These are phyloP conservation scores for Vesta saturnalis DNA, from an alignment of 2,888 invertebrate species.

Conservation along the genomic window DNA sequence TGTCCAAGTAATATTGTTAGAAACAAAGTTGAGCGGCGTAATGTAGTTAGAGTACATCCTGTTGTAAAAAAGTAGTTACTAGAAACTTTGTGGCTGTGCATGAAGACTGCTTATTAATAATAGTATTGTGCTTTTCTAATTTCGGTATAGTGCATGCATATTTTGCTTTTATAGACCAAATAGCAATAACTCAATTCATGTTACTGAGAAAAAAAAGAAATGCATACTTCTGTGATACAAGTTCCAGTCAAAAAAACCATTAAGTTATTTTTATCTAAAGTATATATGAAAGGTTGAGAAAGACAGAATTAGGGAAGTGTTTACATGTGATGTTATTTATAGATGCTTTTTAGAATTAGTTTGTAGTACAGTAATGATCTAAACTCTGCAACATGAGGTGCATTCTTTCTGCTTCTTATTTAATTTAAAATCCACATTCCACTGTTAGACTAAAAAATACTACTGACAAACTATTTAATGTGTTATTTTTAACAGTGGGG, in stretches of 20 bases:
- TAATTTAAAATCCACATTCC: conserved; percentile 18
- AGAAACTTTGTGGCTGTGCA: conserved; percentile 11
- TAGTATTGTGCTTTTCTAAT: not conserved
- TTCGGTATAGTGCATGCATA: not conserved
- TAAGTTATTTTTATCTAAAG: not conserved
- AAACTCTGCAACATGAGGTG: conserved; percentile 15
- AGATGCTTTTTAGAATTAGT: conserved; percentile 27
- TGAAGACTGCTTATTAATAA: conserved; percentile 16
- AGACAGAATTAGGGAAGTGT: conserved; percentile 17
- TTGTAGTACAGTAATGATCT: conserved; percentile 19
- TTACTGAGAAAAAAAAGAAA: no score
- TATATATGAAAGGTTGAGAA: not conserved
- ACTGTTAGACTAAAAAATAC: not conserved
- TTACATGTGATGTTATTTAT: conserved; percentile 29
- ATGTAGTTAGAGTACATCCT: conserved; percentile 22
- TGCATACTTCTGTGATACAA: not conserved
- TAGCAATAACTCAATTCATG: no score
- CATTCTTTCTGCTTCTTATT: conserved; percentile 30
- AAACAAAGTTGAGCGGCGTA: conserved; percentile 16
- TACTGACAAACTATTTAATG: no score
- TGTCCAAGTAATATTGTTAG: conserved; percentile 17
- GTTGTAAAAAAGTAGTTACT: not conserved
- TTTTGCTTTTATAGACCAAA: no score
- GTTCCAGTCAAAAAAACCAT: not conserved
- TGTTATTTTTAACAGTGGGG: no score